Percentiles rank a stretch among this genome's conserved stretches.
phyloP scores from a whole-genome alignment of 2,113 vertebrate genomes.

The Willisornis vidua region DNA sequence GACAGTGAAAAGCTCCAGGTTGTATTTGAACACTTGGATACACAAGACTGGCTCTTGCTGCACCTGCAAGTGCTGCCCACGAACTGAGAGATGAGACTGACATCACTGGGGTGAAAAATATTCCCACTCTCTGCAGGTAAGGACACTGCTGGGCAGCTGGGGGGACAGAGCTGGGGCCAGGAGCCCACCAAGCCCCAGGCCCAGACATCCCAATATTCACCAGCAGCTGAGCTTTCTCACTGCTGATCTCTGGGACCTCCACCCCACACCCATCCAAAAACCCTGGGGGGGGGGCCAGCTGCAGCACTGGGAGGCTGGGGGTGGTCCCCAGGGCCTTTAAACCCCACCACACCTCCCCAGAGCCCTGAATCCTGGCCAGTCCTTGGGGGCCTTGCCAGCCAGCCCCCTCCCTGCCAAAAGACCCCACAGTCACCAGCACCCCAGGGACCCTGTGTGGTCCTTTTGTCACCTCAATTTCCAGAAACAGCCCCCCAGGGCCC shows the following conservation, averaged over 20 bases:
- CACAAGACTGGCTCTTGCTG: background rate
- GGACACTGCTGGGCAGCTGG: background rate
- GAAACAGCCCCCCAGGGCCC: background rate
- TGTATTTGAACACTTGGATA: background rate
- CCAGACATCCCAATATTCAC: fast-evolving
- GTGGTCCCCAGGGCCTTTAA: background rate
- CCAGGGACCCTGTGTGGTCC: too few species aligned
- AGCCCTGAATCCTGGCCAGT: background rate
- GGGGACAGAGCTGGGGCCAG: background rate
- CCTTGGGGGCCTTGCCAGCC: background rate
- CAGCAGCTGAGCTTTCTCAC: background rate
- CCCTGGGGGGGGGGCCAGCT: fast-evolving
- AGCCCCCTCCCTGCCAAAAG: background rate
- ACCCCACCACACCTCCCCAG: background rate
- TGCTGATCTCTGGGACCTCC: background rate
- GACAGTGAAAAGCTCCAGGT: background rate
- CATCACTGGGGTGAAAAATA: background rate
- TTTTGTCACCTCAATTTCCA: background rate
- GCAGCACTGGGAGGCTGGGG: background rate
- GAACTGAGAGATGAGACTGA: fast-evolving
- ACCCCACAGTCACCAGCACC: background rate
- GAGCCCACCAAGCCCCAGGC: background rate
- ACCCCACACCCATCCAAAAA: background rate
- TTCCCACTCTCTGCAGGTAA: background rate
- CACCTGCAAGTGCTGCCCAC: background rate